Percentiles rank a stretch among this genome's conserved stretches.
Evolutionary conservation across 2,888 invertebrate species (phyloP).

Genomic region (Euplagia quadripunctaria): DNA sequence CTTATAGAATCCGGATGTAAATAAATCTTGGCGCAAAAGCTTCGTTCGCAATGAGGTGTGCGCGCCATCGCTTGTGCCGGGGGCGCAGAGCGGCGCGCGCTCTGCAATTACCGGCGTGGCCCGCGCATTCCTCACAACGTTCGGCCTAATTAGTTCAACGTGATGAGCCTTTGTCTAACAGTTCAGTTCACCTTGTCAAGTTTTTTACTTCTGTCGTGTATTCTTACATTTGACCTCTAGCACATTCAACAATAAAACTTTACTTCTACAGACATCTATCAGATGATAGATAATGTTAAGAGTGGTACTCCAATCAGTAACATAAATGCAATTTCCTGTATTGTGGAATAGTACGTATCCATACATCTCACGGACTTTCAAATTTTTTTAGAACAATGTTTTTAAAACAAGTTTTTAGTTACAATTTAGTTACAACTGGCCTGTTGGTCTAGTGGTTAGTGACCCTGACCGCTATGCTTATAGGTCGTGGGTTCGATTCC

Average conservation of each 20-base stretch:
- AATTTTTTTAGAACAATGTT: too few species aligned
- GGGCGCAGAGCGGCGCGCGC: conserved; percentile 61
- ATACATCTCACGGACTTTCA: too few species aligned
- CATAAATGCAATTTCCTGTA: not conserved
- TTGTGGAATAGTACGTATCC: too few species aligned
- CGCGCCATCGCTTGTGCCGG: conserved; percentile 45
- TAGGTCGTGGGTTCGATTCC: too few species aligned
- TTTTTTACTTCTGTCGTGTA: conserved; percentile 68
- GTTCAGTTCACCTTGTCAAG: conserved; percentile 80
- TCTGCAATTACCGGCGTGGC: conserved; percentile 75
- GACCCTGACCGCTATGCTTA: too few species aligned
- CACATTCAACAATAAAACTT: conserved; percentile 15
- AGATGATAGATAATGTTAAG: not conserved
- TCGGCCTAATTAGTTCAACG: conserved; percentile 78
- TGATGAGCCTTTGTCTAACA: conserved; percentile 85
- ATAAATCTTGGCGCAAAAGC: conserved; percentile 76
- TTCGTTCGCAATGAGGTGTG: conserved; percentile 62
- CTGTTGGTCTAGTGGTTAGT: too few species aligned
- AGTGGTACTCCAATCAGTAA: not conserved
- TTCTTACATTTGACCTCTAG: conserved; percentile 68
- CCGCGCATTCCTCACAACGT: conserved; percentile 76
- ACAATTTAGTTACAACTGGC: too few species aligned
- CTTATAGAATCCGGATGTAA: conserved; percentile 81
- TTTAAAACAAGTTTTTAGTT: too few species aligned
- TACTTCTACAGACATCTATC: not conserved